Conservation (phyloP, 2,888 invertebrate species). For the Cantharis rufa region DNA sequence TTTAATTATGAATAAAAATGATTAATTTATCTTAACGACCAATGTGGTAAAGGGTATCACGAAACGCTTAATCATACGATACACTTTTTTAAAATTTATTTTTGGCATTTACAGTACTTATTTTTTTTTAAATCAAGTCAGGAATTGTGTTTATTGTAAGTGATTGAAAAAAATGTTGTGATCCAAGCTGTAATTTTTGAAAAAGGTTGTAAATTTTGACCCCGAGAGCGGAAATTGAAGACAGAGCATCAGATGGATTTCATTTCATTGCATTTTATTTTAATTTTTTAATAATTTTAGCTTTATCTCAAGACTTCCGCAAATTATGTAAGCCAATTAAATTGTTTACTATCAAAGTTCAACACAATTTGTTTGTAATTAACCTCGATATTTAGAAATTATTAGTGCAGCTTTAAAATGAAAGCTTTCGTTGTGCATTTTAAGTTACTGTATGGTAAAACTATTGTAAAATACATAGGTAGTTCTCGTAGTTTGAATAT, state of each 20-base stretch:
- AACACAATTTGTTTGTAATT: not conserved
- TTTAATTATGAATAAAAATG: not conserved
- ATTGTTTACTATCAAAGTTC: not conserved
- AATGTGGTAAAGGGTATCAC: slow-evolving; percentile 11
- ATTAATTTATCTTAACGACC: not conserved
- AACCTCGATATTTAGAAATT: not conserved
- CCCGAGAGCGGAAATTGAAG: not conserved
- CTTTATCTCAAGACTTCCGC: not conserved
- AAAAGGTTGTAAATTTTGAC: not conserved
- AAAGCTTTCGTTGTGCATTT: not conserved
- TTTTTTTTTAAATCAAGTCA: not conserved
- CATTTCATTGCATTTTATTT: not conserved
- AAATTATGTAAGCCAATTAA: not conserved
- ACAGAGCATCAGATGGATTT: not conserved
- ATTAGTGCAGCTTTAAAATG: not conserved
- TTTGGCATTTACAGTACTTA: not conserved
- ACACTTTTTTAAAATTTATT: not conserved
- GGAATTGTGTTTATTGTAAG: not conserved
- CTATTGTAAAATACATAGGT: not conserved
- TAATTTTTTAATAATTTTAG: not conserved
- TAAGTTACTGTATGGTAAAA: not conserved
- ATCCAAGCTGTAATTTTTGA: not conserved
- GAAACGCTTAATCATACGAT: slow-evolving; percentile 6
- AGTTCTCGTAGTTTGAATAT: too few relatives aligned
- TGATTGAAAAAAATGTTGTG: not conserved